These are phyloP conservation scores for Hirtodrosophila trivittata DNA, from an alignment of 2,888 invertebrate genomes.

Conservation along the genomic window DNA sequence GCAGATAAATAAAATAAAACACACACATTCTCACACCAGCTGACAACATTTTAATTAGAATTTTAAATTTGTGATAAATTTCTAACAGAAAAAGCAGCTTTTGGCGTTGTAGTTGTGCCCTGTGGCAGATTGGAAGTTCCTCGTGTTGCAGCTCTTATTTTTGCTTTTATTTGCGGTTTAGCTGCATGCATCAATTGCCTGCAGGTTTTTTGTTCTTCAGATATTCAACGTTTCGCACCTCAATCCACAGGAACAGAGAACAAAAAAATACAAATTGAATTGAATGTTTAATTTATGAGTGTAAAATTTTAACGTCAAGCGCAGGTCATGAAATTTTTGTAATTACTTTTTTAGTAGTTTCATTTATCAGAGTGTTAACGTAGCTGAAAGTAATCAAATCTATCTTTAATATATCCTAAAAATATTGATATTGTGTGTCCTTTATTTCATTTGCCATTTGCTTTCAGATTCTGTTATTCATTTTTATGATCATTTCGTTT, in stretches of 20 bases:
- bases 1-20: constrained; percentile 10
- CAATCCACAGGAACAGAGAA: background rate
- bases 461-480: no score
- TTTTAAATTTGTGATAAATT: constrained; percentile 31
- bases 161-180: background rate
- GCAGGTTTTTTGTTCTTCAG: constrained; percentile 17
- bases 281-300: constrained; percentile 19
- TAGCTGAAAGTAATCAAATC: no score
- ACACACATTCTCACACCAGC: constrained; percentile 9
- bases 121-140: constrained; percentile 2
- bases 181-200: constrained; percentile 32
- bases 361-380: no score
- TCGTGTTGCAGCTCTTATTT: background rate
- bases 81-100: background rate
- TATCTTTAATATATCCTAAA: no score
- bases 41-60: constrained; percentile 49
- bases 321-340: background rate
- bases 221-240: constrained; percentile 38
- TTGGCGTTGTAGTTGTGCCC: background rate
- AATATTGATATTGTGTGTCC: no score
- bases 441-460: no score
- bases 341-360: no score
- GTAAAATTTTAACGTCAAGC: no score
- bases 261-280: background rate
- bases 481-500: no score